These are phyloP conservation scores for Tragelaphus imberbis DNA, from an alignment of 2,113 vertebrate genomes.

Conservation along the genomic window DNA sequence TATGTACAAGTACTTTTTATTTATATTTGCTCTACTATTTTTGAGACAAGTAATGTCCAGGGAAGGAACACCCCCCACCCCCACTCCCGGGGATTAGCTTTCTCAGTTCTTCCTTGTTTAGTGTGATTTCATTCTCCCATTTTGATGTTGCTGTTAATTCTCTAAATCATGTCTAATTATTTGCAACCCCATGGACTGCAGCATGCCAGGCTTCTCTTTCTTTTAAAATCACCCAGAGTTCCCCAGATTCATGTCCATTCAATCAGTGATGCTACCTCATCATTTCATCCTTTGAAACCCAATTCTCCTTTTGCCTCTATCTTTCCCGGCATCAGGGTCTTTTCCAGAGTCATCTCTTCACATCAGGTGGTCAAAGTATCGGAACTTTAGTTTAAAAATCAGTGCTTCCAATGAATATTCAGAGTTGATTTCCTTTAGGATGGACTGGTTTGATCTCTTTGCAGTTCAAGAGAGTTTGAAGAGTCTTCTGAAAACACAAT, in stretches of 20 bases:
- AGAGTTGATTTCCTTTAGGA: not conserved
- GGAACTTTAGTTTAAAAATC: not conserved
- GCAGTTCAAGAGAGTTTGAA: not conserved
- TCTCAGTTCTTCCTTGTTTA: not conserved
- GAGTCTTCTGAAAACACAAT: not conserved
- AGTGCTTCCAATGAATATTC: not conserved
- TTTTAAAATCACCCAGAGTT: not conserved
- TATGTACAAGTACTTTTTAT: not conserved
- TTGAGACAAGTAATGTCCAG: not conserved
- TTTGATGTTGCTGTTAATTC: not conserved
- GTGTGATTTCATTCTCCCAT: not conserved
- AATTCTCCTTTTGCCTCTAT: not conserved
- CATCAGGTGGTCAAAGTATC: not conserved
- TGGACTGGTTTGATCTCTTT: not conserved
- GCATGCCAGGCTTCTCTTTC: not conserved
- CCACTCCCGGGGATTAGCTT: not conserved
- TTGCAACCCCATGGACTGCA: not conserved
- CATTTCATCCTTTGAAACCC: not conserved
- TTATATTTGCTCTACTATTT: not conserved
- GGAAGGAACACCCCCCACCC: not conserved
- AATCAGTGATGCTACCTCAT: not conserved
- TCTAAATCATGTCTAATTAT: not conserved
- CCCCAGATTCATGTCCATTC: not conserved
- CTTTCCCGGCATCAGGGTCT: not conserved
- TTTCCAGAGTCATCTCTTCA: not conserved